Evolutionary conservation across 2,113 vertebrate genomes (phyloP).

Genomic region (Haplotaxodon microlepis): DNA sequence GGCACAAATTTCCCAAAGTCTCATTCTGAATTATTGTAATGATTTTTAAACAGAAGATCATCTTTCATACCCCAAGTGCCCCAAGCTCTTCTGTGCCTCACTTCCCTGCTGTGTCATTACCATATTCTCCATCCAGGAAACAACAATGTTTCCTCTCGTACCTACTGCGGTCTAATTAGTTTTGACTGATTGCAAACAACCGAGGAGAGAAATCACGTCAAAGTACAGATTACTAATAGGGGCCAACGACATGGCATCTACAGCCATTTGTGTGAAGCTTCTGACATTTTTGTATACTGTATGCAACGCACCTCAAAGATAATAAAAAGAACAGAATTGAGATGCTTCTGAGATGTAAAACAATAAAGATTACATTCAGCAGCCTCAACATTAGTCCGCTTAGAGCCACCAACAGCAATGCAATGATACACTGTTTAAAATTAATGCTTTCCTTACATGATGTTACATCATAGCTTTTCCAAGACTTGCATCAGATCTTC

Average conservation of each 20-base stretch:
- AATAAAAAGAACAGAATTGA: not conserved
- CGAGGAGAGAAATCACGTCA: not conserved
- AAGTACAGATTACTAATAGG: not conserved
- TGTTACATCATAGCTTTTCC: slow-evolving; percentile 18
- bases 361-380: not conserved
- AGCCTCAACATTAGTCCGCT: not conserved
- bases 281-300: not conserved
- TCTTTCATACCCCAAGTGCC: not conserved
- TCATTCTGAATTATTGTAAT: not conserved
- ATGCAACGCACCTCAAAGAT: not conserved
- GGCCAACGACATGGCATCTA: not conserved
- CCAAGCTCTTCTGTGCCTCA: not conserved
- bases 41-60: not conserved
- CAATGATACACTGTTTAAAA: not conserved
- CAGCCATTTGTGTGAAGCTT: not conserved
- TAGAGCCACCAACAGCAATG: not conserved
- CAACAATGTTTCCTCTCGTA: not conserved
- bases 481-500: not conserved
- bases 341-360: not conserved
- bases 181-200: not conserved
- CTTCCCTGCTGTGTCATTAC: not conserved
- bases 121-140: not conserved
- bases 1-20: not conserved
- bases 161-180: not conserved
- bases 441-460: not conserved